These are phyloP conservation scores for Mythimna lalbum DNA, from an alignment of 2,888 invertebrate genomes.

Conservation along the genomic window DNA sequence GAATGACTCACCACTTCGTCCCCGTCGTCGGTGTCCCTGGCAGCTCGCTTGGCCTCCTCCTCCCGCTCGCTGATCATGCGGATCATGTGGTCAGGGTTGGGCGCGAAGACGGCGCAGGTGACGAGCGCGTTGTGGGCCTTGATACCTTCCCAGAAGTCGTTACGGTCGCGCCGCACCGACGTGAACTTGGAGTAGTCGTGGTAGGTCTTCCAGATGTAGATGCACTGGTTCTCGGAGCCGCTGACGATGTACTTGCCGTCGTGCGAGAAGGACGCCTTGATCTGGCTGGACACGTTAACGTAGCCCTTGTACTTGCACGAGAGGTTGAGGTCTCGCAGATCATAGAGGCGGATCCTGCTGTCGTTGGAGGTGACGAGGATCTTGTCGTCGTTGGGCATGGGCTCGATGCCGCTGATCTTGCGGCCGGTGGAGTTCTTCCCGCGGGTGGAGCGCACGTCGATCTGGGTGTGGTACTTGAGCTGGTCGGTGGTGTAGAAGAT, in stretches of 20 bases:
- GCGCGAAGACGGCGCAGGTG: constrained; percentile 99
- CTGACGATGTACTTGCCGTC: constrained; percentile 99
- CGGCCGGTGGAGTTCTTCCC: constrained; percentile 98
- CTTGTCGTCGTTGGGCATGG: constrained; percentile 98
- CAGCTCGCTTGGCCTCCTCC: constrained; percentile 75
- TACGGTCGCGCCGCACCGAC: constrained; percentile 97
- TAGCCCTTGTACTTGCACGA: constrained; percentile 98
- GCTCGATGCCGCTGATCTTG: constrained; percentile 99
- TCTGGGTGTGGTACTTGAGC: constrained; percentile 99
- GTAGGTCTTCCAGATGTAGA: constrained; percentile 99
- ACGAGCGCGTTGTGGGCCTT: constrained; percentile 98
- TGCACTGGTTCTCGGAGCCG: constrained; percentile 99
- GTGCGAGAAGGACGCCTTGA: constrained; percentile 99
- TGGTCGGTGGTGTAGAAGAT: constrained; percentile 99
- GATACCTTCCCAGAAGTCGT: constrained; percentile 98
- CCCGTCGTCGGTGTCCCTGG: constrained; percentile 68
- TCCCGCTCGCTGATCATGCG: constrained; percentile 92
- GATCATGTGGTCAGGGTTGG: constrained; percentile 98
- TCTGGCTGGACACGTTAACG: constrained; percentile 98
- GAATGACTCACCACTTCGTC: constrained; percentile 76
- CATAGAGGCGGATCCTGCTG: constrained; percentile 98
- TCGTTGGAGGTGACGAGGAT: constrained; percentile 99
- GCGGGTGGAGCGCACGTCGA: constrained; percentile 98
- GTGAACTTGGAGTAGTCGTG: constrained; percentile 99
- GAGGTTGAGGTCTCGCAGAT: constrained; percentile 97